Evolutionary conservation across 1,140 invertebrate genomes (phyloP), one percentile per base, ranked within the genome.

Genomic region (Ptiloglossa arizonensis): DNA sequence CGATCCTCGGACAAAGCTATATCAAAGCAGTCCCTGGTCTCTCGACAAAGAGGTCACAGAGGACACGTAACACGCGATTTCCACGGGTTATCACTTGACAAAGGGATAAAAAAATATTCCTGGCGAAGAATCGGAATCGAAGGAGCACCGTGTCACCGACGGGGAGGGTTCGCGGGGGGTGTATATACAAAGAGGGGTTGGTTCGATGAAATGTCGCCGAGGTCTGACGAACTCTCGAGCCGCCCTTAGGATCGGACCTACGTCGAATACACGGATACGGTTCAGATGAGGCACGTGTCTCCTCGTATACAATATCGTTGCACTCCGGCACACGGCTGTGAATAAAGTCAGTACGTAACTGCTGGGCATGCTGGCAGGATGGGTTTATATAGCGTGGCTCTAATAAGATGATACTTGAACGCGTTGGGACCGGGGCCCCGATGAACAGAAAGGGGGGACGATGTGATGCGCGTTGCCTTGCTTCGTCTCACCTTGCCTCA

Each of bases 371-470:
- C 86, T 80, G 86, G 71, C 80, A 83, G 81, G 86, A 88, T 89
- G 88, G 88, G 91, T 93, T 93, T 93, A 93, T 93, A 93, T 93
- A 93, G 91, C 87, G 86, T 86, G 87, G 85, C 87, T 85, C 87
- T 92, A 92, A 92, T 92, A 91, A 92, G 91, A 92, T 90, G 90
- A 91, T 92, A 90, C 90, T 88, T 89, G 88, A 76, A 80, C 74
- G 77, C 64, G 85, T 70, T 62, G 83, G 77, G 64, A 57, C 60
- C 81, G 76, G 66, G 62, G 48, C 57, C 59, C 63, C 54, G 54
- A 67, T 60, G 69, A 44, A 57, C 38, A 79, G 75, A 74, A 80
- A 83, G 74, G 41, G 70, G 83, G 66, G 78, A 22, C 44, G 77
- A 62, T 67, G n/a, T n/a, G 73, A 72, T 57, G 50, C 66, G 44